A percentile compares a stretch with the other conserved stretches of the same genome.
Evolutionary conservation across 2,888 invertebrate species (phyloP).

Genomic region (Cosmia pyralina): DNA sequence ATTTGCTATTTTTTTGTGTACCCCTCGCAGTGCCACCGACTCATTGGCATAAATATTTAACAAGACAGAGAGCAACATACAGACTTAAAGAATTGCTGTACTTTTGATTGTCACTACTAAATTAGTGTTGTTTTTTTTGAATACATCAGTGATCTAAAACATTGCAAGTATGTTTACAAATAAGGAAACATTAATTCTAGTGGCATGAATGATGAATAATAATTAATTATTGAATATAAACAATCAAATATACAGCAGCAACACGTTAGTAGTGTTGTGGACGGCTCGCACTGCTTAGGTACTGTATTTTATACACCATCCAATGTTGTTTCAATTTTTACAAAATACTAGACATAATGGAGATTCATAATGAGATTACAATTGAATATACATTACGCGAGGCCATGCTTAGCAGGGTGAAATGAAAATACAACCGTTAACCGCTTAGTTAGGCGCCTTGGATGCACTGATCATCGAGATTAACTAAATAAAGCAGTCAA

Average conservation of each 20-base stretch:
- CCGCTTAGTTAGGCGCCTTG: slow-evolving; percentile 82
- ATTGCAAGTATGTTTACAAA: slow-evolving; percentile 53
- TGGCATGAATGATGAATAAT: slow-evolving; percentile 58
- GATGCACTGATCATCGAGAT: slow-evolving; percentile 81
- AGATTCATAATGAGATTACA: slow-evolving; percentile 89
- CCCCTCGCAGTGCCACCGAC: slow-evolving; percentile 74
- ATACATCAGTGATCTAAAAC: slow-evolving; percentile 56
- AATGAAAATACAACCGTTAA: slow-evolving; percentile 87
- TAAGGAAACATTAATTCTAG: slow-evolving; percentile 56
- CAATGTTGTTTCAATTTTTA: slow-evolving; percentile 87
- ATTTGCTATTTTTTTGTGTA: slow-evolving; percentile 87
- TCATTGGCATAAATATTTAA: slow-evolving; percentile 38
- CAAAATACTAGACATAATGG: slow-evolving; percentile 80
- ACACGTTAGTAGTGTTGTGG: slow-evolving; percentile 30
- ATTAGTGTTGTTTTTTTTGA: slow-evolving; percentile 34
- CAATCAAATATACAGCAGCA: slow-evolving; percentile 60
- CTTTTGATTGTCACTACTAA: slow-evolving; percentile 52
- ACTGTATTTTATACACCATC: slow-evolving; percentile 83
- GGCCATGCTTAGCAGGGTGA: slow-evolving; percentile 89
- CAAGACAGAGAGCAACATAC: slow-evolving; percentile 63
- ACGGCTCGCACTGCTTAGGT: slow-evolving; percentile 70
- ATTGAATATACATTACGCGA: slow-evolving; percentile 84
- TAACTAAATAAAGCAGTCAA: slow-evolving; percentile 90
- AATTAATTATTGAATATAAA: slow-evolving; percentile 58
- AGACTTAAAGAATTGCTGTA: slow-evolving; percentile 51